Base-by-base conservation (phyloP, 2,113 vertebrate species). In the Phoxinus phoxinus region DNA sequence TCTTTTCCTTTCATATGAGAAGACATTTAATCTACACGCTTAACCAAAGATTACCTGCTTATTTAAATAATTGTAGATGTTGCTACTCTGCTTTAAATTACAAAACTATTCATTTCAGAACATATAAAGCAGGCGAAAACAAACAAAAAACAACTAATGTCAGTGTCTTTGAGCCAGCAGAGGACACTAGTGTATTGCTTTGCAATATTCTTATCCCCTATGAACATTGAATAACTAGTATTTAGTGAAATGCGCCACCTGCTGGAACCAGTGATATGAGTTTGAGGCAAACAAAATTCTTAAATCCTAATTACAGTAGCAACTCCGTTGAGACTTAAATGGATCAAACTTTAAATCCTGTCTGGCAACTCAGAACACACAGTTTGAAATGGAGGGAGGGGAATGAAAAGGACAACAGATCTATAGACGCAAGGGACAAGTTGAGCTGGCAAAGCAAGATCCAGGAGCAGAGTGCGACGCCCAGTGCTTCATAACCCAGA, bases 111-210 rank as follows among this genome's bases (percentile, higher is more conserved):
- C 0, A 37, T 37, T 30, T 41, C 51, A 37, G 53, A 12, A 79
- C 30, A 79, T 37, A n/a, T n/a, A 32, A 41, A 59, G 63, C 41
- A 82, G 27, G 25, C 5, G 21, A 41, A 32, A 25, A 37, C n/a
- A 30, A n/a, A 1, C 17, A 6, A 10, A 21, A 41, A 41, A n/a
- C 30, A 48, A 65, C 17, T 35, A 73, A 11, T 10, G 37, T 35
- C 32, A 44, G 58, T 59, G 23, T 53, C 17, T 25, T 37, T 76
- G 44, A 25, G 23, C 46, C 81, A 83, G 65, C 81, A 83, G 81
- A 83, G 48, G 81, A 67, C 81, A 72, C 81, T 73, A 72, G 30
- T 83, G 51, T 83, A 73, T 83, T 72, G 81, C 67, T 83, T 83
- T 58, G 51, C 30, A 72, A 37, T 83, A 35, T 25, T 9, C 48